These are phyloP conservation scores for Syngnathoides biaculeatus DNA, from an alignment of 2,113 vertebrate genomes.

Conservation along the genomic window DNA sequence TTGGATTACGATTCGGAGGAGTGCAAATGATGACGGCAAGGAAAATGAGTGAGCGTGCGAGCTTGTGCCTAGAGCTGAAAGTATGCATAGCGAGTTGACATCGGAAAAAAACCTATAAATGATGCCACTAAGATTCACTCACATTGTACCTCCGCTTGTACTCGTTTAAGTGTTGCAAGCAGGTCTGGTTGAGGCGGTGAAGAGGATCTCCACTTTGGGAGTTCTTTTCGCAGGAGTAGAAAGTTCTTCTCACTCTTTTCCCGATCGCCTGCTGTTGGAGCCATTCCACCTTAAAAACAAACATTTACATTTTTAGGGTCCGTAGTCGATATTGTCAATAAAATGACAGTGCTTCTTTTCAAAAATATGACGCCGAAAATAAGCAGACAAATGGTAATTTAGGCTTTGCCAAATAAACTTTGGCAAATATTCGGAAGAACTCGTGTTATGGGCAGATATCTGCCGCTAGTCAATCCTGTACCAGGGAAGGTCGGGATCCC, in stretches of 20 bases:
- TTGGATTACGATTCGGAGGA: too few relatives aligned
- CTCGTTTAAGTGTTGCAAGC: conserved; percentile 77
- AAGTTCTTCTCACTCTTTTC: conserved; percentile 82
- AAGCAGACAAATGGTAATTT: not conserved
- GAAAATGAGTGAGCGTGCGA: too few relatives aligned
- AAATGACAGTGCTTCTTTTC: too few relatives aligned
- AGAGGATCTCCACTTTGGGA: not conserved
- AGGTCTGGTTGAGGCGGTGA: conserved; percentile 40
- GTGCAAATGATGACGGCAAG: too few relatives aligned
- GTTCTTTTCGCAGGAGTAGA: conserved; percentile 26
- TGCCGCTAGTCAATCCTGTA: conserved; percentile 66
- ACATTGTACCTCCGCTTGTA: conserved; percentile 91
- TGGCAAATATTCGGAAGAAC: too few relatives aligned
- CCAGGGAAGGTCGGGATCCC: conserved; percentile 19
- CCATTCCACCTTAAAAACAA: conserved; percentile 86
- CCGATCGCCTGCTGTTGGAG: conserved; percentile 89
- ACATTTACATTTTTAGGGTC: not conserved
- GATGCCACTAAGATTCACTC: conserved; percentile 53
- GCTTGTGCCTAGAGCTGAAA: too few relatives aligned
- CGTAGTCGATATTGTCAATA: not conserved
- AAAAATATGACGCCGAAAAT: too few relatives aligned
- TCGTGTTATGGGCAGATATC: not conserved
- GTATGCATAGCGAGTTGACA: too few relatives aligned
- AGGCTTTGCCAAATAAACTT: conserved; percentile 6
- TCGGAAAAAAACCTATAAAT: too few relatives aligned